A percentile compares a stretch with the other conserved stretches of the same genome.
Evolutionary conservation across 2,888 invertebrate species (phyloP).

Genomic region (Timema cristinae): DNA sequence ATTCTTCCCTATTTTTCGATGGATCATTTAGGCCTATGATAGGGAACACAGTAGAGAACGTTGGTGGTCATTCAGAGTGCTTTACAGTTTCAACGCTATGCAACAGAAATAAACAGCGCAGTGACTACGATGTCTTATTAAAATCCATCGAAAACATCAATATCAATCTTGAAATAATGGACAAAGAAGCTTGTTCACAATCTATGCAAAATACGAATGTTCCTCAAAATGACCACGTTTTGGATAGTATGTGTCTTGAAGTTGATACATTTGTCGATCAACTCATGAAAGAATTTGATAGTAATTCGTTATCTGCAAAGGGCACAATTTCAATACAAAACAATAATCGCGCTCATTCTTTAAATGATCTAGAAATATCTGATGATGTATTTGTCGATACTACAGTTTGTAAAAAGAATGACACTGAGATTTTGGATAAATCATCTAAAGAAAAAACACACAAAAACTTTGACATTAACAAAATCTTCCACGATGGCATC

Average conservation of each 20-base stretch:
- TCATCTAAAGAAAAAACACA: background rate
- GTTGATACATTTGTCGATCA: conserved; percentile 1
- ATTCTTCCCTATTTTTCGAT: no score
- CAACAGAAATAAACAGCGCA: no score
- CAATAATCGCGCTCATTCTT: background rate
- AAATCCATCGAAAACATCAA: background rate
- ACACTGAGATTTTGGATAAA: background rate
- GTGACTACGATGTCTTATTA: background rate
- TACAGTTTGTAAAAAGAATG: background rate
- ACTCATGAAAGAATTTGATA: conserved; percentile 2
- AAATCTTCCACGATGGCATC: conserved; percentile 28
- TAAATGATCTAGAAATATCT: conserved; percentile 23
- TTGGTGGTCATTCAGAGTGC: no score
- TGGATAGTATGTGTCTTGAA: conserved; percentile 7
- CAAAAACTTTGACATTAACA: conserved; percentile 24
- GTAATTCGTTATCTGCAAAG: background rate
- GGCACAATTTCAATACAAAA: background rate
- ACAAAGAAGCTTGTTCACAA: background rate
- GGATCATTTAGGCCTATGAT: no score
- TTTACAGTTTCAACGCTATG: no score
- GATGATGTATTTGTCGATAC: conserved; percentile 24
- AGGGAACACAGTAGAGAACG: no score
- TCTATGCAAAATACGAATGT: background rate
- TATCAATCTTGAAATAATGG: background rate
- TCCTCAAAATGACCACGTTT: background rate